Conservation (phyloP, 2,113 vertebrate genomes). For the Halcyon senegalensis region DNA sequence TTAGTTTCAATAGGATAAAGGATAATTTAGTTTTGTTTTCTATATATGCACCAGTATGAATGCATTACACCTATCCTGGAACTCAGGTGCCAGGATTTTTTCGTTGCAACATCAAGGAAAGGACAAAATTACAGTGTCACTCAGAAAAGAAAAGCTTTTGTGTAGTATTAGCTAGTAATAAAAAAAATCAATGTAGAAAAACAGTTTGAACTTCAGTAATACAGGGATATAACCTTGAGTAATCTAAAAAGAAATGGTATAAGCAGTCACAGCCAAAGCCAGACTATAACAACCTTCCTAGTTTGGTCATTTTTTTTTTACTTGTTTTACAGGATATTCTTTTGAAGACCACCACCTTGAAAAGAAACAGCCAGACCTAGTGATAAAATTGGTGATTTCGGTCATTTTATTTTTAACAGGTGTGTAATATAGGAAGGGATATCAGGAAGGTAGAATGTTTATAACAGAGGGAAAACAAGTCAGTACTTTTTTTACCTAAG, state of each 20-base stretch:
- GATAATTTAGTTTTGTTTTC: neutral
- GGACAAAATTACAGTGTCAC: neutral
- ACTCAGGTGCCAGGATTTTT: accelerated
- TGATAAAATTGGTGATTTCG: neutral
- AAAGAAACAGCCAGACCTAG: neutral
- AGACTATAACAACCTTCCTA: neutral
- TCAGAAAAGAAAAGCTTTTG: neutral
- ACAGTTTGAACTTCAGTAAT: neutral
- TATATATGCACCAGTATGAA: neutral
- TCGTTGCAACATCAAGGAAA: neutral
- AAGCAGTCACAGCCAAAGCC: neutral
- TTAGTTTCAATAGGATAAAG: neutral
- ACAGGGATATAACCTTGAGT: neutral
- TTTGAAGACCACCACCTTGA: neutral
- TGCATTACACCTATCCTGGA: neutral
- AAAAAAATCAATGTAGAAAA: neutral
- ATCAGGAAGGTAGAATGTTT: neutral
- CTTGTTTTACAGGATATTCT: neutral
- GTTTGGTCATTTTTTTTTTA: neutral
- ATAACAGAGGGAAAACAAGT: neutral
- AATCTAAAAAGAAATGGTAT: neutral
- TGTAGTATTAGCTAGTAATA: neutral
- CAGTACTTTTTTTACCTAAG: neutral
- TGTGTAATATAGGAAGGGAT: neutral
- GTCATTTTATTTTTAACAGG: neutral